Conservation (phyloP, 1,140 invertebrate species). For the Pogonomyrmex barbatus region DNA sequence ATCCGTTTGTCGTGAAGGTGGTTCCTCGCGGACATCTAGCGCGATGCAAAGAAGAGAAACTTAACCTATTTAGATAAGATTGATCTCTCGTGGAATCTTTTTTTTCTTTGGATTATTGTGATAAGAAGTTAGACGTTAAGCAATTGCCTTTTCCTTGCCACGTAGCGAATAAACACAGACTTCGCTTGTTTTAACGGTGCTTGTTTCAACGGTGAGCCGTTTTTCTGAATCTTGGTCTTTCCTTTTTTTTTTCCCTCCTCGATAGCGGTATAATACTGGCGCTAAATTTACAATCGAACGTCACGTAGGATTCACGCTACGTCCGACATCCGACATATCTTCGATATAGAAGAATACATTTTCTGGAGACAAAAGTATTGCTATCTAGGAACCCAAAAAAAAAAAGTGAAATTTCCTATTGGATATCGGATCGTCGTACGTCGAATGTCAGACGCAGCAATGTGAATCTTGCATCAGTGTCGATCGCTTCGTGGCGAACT, state of each 20-base stretch:
- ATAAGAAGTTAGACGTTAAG: not conserved
- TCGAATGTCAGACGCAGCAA: not conserved
- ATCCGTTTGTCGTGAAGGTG: not conserved
- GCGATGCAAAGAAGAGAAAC: not conserved
- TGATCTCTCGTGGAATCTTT: not conserved
- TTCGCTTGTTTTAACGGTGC: no score
- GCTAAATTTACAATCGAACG: conserved; percentile 18
- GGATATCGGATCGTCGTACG: no score
- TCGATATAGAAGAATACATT: no score
- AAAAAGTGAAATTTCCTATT: no score
- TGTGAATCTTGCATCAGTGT: not conserved
- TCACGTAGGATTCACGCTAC: no score
- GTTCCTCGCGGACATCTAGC: not conserved
- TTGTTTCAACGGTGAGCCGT: no score
- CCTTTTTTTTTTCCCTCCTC: no score
- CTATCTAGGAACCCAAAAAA: no score
- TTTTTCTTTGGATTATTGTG: not conserved
- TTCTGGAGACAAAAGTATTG: no score
- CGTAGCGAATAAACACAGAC: not conserved
- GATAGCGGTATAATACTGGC: not conserved
- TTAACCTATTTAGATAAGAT: conserved; percentile 3
- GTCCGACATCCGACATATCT: no score
- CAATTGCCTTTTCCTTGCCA: not conserved
- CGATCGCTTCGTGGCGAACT: not conserved
- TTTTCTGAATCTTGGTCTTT: no score